Evolutionary conservation across 37 sponge, comb jelly and placozoan genomes (phyloP), one percentile per base, ranked within the genome.

Genomic region (Ephydatia muelleri): DNA sequence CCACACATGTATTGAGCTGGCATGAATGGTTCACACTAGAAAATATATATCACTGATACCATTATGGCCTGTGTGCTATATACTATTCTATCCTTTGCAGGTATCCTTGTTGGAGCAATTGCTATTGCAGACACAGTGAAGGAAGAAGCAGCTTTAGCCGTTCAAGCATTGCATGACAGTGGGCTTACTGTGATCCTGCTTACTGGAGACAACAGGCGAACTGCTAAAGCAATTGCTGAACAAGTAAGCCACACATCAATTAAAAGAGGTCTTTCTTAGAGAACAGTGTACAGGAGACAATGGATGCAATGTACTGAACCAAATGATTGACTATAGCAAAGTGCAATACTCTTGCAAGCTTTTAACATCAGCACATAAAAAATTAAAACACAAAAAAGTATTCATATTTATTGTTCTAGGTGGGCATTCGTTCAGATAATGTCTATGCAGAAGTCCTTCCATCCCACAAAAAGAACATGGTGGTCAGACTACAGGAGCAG

Each of bases 381-480:
- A n/a, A n/a, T n/a, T n/a, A n/a, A n/a, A n/a, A n/a, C n/a, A n/a
- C n/a, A n/a, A n/a, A n/a, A n/a, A n/a, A n/a, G 31, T 37, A n/a
- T 38, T 26, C 70, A 22, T 82, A 73, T 43, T 73, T 27, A 39
- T 0, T n/a, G 21, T 67, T 43, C 8, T 67, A 94, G 89, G 94
- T 84, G 67, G 94, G 91, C 0, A 95, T 95, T 21, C 70, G 79
- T 13, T 21, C 72, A 14, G 73, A 83, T 25, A 80, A 78, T 67
- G 91, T 95, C 32, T 90, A 91, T 76, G 96, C 96, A 80, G 91
- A 92, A 38, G 96, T 95, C 4, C 89, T 95, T 39, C 96, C 96
- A 22, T 85, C 86, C 67, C 96, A 95, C 65, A 95, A 95, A 79
- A 76, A 87, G 68, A 81, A 85, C 31, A 88, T 87, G 80, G 76